Base-by-base conservation (phyloP, 2,888 invertebrate species). In the Hirtodrosophila histrioides region DNA sequence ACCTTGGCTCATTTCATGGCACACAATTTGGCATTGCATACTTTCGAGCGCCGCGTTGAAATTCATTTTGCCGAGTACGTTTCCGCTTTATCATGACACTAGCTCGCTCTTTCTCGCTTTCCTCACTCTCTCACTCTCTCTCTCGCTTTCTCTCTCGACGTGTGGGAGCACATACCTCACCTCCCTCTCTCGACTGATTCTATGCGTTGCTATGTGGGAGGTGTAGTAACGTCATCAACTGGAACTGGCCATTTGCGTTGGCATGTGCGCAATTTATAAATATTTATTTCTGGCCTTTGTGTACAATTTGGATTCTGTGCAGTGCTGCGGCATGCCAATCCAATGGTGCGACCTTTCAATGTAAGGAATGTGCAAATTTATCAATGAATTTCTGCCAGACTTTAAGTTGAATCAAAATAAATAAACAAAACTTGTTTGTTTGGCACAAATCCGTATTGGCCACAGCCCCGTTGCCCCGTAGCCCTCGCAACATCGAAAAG, bases 211-310 rank as follows among this genome's bases (percentile, higher is more conserved):
- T 29, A 29, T 69, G 74, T 57, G 66, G 43, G 67, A 10, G 39
- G 31, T 35, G 40, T 35, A 48, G 61, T 75, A 78, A 78, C 82
- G 82, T 80, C 82, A 82, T 78, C 80, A 80, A 70, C 43, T 72
- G 69, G 61, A 68, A 65, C 63, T 71, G 75, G 69, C 75, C 53
- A 75, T 72, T 78, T 75, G 63, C 57, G 63, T 61, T 60, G 73
- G 75, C 67, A 85, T 79, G 78, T 80, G 83, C 78, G 75, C 77
- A 55, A 73, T 73, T 73, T 75, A 75, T 83, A 86, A 82, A 82
- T 83, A 80, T 83, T 86, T 83, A 81, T 82, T 74, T 70, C 44
- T 54, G 64, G 61, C 75, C 55, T 56, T 75, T 76, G 56, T 67
- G 60, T 63, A 61, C 55, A 50, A 64, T 61, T 69, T 39, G 53